Base-by-base conservation (phyloP, 2,113 vertebrate genomes). In the Ceuthmochares aereus region DNA sequence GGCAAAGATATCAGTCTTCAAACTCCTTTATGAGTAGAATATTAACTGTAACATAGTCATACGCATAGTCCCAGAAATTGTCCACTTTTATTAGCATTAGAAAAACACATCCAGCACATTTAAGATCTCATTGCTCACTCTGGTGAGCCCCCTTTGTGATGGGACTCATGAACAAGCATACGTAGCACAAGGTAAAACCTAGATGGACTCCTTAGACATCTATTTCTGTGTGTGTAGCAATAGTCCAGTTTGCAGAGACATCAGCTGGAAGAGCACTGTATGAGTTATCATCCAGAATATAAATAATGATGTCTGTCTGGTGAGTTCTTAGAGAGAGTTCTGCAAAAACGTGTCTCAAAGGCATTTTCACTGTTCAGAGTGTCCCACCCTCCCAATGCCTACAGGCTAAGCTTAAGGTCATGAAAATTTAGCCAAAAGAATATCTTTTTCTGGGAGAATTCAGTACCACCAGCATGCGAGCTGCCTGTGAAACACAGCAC, bases 121-220 rank as follows among this genome's bases (percentile, higher is more conserved):
- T 47, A 8, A 36, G 36, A 30, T 60, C 56, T 62, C 26, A 4
- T 6, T 60, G 62, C 73, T 83, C 51, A 22, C 30, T 2, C 20
- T 21, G 45, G 9, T 45, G 51, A 79, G 9, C 49, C 18, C 7
- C 26, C 20, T 42, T 25, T 19, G 42, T 47, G 37, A 5, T 12
- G 32, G 52, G 37, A 40, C 34, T 34, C 14, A 21, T 11, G 9
- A 34, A 14, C 6, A 6, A n/a, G 18, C 27, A 20, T 6, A 15
- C 10, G 2, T 3, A 4, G 12, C 14, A 29, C 29, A 30, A 66
- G 40, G 63, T 40, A 30, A 34, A 47, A 45, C 29, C 30, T 2
- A 36, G 58, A 26, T 4, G 0, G 3, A 0, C 4, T 9, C 2
- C 51, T 60, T 11, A 2, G 20, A 40, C 16, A 51, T 1, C 0